Evolutionary conservation across 2,888 invertebrate genomes (phyloP).

Genomic region (Chesias legatella): DNA sequence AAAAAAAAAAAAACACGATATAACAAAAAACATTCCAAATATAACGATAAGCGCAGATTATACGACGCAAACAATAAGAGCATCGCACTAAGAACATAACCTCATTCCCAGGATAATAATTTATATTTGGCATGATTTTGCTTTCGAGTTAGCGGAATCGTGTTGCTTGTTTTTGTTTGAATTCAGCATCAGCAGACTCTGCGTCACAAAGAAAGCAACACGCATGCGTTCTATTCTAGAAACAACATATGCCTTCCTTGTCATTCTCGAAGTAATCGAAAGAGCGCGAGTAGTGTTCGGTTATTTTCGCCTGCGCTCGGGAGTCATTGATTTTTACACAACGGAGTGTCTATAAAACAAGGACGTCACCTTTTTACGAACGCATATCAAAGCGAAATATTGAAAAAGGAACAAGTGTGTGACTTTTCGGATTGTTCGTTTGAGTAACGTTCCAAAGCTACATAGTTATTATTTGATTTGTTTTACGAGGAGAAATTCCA

Average conservation of each 20-base stretch:
- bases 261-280: conserved; percentile 7
- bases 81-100: too few relatives aligned
- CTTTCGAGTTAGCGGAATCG: conserved; percentile 18
- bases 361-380: conserved; percentile 22
- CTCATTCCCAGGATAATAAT: background rate
- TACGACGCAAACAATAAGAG: too few relatives aligned
- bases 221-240: conserved; percentile 24
- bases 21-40: too few relatives aligned
- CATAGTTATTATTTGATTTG: conserved; percentile 14
- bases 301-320: conserved; percentile 21
- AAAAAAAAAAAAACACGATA: too few relatives aligned
- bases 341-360: conserved; percentile 23
- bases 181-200: background rate
- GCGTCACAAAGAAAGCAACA: conserved; percentile 23
- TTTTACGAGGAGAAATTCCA: conserved; percentile 25
- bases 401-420: conserved; percentile 30
- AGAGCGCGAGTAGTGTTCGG: conserved; percentile 15
- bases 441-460: conserved; percentile 21
- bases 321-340: conserved; percentile 24
- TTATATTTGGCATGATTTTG: conserved; percentile 19
- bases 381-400: conserved; percentile 26
- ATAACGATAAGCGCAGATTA: too few relatives aligned
- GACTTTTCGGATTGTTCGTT: conserved; percentile 28
- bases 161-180: conserved; percentile 16
- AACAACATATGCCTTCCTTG: conserved; percentile 16